Percentiles rank a stretch among this genome's conserved stretches.
phyloP scores from a whole-genome alignment of 2,888 invertebrate species.

The Blastobasis lacticolella region DNA sequence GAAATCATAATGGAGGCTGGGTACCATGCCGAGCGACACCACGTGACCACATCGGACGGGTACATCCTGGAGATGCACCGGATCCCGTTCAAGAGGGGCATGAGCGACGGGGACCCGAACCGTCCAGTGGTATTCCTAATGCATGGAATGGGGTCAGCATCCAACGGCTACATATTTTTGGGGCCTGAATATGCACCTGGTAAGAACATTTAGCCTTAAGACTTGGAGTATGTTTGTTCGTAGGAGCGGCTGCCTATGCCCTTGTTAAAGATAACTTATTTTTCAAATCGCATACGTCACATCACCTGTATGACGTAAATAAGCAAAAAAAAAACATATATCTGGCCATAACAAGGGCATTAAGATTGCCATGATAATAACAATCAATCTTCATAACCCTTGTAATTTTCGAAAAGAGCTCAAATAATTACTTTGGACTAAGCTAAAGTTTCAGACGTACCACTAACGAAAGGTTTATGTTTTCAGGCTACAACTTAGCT shows the following conservation, averaged over 20 bases:
- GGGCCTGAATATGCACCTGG: conserved; percentile 23
- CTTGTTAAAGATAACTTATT: too few relatives aligned
- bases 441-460: too few relatives aligned
- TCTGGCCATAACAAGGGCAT: too few relatives aligned
- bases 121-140: conserved; percentile 28
- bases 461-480: neutral
- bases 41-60: conserved; percentile 27
- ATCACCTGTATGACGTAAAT: too few relatives aligned
- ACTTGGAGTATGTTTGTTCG: too few relatives aligned
- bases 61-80: conserved; percentile 31
- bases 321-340: too few relatives aligned
- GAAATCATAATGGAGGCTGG: conserved; percentile 17
- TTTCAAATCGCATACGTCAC: too few relatives aligned
- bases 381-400: too few relatives aligned
- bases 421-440: too few relatives aligned
- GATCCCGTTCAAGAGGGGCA: conserved; percentile 24
- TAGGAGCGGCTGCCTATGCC: too few relatives aligned
- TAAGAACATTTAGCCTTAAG: conserved; percentile 6
- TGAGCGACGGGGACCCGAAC: conserved; percentile 4
- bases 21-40: conserved; percentile 26
- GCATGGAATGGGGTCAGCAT: conserved; percentile 27
- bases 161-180: conserved; percentile 19
- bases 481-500: conserved; percentile 44
- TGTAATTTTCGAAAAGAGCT: too few relatives aligned
- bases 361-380: too few relatives aligned